These are phyloP conservation scores for Perdita meconis DNA, from an alignment of 2,888 invertebrate genomes.

Conservation along the genomic window DNA sequence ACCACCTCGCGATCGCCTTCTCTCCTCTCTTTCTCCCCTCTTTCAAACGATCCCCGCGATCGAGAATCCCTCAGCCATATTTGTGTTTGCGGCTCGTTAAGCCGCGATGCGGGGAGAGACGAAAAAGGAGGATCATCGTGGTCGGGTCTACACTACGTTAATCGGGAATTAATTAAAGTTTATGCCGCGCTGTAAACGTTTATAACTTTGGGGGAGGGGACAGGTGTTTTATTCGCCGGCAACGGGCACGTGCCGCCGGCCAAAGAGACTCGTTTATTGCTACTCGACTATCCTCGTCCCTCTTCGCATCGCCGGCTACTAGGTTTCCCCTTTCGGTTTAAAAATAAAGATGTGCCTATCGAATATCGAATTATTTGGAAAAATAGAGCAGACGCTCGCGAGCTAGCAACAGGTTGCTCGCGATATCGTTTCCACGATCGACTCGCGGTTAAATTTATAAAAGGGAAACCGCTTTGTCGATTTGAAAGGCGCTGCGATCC, in stretches of 20 bases:
- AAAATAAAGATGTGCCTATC: background rate
- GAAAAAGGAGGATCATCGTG: conserved; percentile 8
- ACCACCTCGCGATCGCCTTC: background rate
- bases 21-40: background rate
- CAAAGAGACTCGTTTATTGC: conserved; percentile 56
- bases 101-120: conserved; percentile 5
- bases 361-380: conserved; percentile 67
- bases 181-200: conserved; percentile 82
- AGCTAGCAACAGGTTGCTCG: conserved; percentile 63
- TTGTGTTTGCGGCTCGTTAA: conserved; percentile 57
- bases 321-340: background rate
- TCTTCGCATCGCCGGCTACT: background rate
- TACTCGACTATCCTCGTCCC: background rate
- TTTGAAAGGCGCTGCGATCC: conserved; percentile 13
- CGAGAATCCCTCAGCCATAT: conserved; percentile 34
- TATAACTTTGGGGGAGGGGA: conserved; percentile 73
- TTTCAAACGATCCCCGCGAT: conserved; percentile 7
- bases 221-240: conserved; percentile 73
- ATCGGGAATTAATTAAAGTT: conserved; percentile 84
- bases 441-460: conserved; percentile 53
- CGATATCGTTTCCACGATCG: conserved; percentile 35
- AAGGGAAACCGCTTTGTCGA: conserved; percentile 41
- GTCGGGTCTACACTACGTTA: conserved; percentile 67
- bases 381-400: conserved; percentile 54
- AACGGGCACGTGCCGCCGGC: conserved; percentile 61